These are phyloP conservation scores for Rhyacophila evoluta DNA, from an alignment of 2,888 invertebrate genomes.

Conservation along the genomic window DNA sequence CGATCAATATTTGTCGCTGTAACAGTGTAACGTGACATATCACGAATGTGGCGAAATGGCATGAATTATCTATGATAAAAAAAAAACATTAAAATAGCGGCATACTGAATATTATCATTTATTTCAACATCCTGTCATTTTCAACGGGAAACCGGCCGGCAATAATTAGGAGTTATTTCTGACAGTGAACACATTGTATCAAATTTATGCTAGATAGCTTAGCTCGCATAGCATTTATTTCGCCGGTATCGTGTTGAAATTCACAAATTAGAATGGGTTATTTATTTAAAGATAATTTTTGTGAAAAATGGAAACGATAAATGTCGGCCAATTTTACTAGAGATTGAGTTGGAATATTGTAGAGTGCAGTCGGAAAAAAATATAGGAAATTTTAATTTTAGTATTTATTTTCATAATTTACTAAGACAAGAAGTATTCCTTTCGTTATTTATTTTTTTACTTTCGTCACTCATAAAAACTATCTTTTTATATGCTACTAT, in stretches of 20 bases:
- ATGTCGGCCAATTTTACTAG: no score
- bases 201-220: not conserved
- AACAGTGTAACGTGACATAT: not conserved
- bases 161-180: constrained; percentile 22
- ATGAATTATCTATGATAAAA: not conserved
- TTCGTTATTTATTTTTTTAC: no score
- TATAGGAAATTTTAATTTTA: no score
- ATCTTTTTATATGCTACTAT: no score
- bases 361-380: no score
- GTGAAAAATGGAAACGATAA: no score
- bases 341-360: no score
- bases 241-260: not conserved
- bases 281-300: no score
- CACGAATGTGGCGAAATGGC: not conserved
- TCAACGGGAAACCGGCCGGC: constrained; percentile 20
- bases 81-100: not conserved
- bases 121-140: constrained; percentile 1
- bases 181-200: not conserved
- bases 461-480: no score
- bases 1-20: no score
- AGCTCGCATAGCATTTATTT: not conserved
- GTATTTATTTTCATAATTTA: no score
- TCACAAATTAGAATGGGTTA: not conserved
- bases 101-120: not conserved
- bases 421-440: no score